Evolutionary conservation across 1,140 invertebrate genomes (phyloP).

Genomic region (Zaprionus lachaisei): DNA sequence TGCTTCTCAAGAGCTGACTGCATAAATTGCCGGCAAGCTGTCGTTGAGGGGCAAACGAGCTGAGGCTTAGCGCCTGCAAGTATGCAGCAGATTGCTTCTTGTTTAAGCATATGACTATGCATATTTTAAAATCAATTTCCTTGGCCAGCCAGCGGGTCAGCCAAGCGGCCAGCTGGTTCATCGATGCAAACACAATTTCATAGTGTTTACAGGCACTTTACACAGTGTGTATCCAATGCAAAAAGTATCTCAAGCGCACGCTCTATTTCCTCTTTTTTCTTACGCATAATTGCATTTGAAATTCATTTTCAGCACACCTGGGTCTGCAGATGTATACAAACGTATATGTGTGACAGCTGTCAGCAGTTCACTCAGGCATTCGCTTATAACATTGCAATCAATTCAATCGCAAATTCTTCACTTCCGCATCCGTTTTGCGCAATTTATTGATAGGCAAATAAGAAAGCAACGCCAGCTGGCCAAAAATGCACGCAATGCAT

Average conservation of each 20-base stretch:
- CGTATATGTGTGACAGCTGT: background rate
- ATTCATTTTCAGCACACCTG: conserved; percentile 47
- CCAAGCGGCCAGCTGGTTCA: conserved; percentile 24
- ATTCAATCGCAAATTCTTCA: conserved; percentile 74
- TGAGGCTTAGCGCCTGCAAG: conserved; percentile 47
- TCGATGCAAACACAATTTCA: conserved; percentile 77
- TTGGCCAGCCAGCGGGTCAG: conserved; percentile 4
- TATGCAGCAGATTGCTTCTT: conserved; percentile 58
- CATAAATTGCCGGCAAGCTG: conserved; percentile 55
- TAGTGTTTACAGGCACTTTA: conserved; percentile 71
- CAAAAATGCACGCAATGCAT: conserved; percentile 30
- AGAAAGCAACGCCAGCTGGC: conserved; percentile 8
- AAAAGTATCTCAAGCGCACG: conserved; percentile 5
- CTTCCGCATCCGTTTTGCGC: conserved; percentile 66
- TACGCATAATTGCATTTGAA: conserved; percentile 49
- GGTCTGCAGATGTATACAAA: background rate
- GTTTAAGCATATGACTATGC: conserved; percentile 77
- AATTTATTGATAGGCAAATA: conserved; percentile 53
- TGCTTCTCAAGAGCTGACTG: conserved; percentile 38
- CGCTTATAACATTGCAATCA: conserved; percentile 64
- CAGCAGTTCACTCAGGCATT: conserved; percentile 7
- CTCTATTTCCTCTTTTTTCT: background rate
- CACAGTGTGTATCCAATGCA: conserved; percentile 29
- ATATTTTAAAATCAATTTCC: conserved; percentile 79
- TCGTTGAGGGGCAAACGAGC: conserved; percentile 48